A percentile compares a stretch with the other conserved stretches of the same genome.
Conservation (phyloP, 2,113 vertebrate species). For the Alaudala cheleensis region DNA sequence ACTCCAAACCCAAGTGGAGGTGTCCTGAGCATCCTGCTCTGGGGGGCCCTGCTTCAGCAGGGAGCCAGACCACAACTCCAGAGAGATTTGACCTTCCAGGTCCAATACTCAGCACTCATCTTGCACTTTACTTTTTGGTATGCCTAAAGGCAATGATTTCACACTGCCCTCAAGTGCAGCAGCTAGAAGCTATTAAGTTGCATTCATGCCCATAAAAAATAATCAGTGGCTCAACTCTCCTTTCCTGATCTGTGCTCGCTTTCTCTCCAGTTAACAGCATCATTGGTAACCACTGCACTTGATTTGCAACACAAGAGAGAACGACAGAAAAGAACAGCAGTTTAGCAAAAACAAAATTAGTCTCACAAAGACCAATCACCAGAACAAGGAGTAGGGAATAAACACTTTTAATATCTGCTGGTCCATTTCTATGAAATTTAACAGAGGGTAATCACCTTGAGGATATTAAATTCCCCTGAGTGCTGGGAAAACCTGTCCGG, state of each 20-base stretch:
- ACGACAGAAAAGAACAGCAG: not conserved
- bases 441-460: not conserved
- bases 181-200: not conserved
- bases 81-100: not conserved
- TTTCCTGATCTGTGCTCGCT: not conserved
- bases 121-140: not conserved
- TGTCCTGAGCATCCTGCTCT: not conserved
- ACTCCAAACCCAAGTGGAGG: not conserved
- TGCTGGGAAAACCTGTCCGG: not conserved
- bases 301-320: not conserved
- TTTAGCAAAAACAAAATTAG: not conserved
- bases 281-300: not conserved
- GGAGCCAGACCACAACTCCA: not conserved
- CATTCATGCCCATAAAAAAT: not conserved
- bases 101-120: not conserved
- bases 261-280: not conserved
- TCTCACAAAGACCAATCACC: not conserved
- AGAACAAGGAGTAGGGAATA: not conserved
- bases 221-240: not conserved
- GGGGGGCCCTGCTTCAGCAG: not conserved
- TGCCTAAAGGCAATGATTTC: not conserved
- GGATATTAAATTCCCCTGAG: not conserved
- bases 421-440: not conserved
- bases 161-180: not conserved
- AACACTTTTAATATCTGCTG: not conserved